Conservation (phyloP, 2,888 invertebrate genomes). For the Frankliniella intonsa region DNA sequence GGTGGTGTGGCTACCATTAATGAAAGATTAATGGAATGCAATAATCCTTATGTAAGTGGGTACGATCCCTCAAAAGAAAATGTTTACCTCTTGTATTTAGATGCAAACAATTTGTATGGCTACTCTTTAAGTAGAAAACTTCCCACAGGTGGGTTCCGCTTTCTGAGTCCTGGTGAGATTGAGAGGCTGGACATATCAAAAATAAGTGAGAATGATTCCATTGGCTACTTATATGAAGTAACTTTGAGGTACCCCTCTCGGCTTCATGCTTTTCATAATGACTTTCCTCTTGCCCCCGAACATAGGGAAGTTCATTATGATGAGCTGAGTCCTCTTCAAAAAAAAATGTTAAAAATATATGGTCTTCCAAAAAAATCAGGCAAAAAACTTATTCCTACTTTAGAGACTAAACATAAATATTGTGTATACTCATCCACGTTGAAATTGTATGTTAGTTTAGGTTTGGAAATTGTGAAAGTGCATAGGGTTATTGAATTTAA, state of each 20-base stretch:
- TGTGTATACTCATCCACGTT: background rate
- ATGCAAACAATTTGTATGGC: background rate
- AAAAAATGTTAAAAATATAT: background rate
- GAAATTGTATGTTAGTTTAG: conserved; percentile 36
- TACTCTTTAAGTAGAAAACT: background rate
- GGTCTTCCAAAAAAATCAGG: background rate
- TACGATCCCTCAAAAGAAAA: background rate
- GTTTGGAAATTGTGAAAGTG: conserved; percentile 40
- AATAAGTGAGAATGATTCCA: background rate
- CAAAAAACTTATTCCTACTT: conserved; percentile 7
- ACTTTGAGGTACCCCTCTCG: background rate
- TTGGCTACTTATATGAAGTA: background rate
- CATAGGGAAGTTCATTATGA: background rate
- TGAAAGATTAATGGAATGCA: background rate
- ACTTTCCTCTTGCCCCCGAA: conserved; percentile 19
- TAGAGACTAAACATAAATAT: conserved; percentile 10
- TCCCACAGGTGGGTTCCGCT: background rate
- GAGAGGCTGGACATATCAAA: background rate
- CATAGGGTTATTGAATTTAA: conserved; percentile 44
- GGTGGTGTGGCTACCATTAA: background rate
- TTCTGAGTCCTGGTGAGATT: background rate
- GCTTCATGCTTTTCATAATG: conserved; percentile 27
- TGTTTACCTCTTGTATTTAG: background rate
- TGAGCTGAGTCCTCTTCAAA: background rate
- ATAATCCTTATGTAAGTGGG: background rate